Percentiles rank a stretch among this genome's conserved stretches.
phyloP scores from a whole-genome alignment of 92 coral and sea anemone genomes.

The Zoanthus sansibaricus region DNA sequence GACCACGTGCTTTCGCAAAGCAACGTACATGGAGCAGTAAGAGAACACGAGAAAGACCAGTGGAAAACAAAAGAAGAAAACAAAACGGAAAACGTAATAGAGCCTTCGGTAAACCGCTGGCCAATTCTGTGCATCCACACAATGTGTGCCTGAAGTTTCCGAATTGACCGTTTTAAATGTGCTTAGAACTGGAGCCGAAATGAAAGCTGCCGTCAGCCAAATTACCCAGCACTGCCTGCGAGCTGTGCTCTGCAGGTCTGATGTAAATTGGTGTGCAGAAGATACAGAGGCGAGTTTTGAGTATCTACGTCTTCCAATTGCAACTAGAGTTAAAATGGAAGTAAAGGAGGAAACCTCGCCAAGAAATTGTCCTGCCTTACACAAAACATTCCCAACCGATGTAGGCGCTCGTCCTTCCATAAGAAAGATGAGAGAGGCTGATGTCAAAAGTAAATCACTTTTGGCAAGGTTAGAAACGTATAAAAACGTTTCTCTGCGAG shows the following conservation, averaged over 20 bases:
- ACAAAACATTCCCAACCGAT: not conserved
- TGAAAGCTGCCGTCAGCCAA: conserved; percentile 20
- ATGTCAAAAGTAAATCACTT: conserved; percentile 2
- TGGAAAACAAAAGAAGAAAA: conserved; percentile 7
- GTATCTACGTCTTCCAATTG: not conserved
- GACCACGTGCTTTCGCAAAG: not conserved
- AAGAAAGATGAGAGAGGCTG: not conserved
- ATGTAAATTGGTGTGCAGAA: not conserved
- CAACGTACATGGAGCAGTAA: not conserved
- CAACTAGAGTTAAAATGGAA: not conserved
- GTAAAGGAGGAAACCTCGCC: not conserved
- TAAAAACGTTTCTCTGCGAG: not conserved
- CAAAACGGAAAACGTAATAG: conserved; percentile 7
- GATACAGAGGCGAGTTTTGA: not conserved
- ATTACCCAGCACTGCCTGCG: conserved; percentile 26
- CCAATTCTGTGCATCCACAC: not conserved
- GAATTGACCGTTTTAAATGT: not conserved
- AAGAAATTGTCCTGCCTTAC: not conserved
- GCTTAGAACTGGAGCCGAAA: conserved; percentile 8
- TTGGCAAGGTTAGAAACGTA: not conserved
- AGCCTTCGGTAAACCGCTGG: not conserved
- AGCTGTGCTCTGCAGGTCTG: not conserved
- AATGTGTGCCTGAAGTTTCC: not conserved
- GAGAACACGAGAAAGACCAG: not conserved
- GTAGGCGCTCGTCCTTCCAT: not conserved